Evolutionary conservation across 1,140 invertebrate species (phyloP).

Genomic region (Gryon sp.): DNA sequence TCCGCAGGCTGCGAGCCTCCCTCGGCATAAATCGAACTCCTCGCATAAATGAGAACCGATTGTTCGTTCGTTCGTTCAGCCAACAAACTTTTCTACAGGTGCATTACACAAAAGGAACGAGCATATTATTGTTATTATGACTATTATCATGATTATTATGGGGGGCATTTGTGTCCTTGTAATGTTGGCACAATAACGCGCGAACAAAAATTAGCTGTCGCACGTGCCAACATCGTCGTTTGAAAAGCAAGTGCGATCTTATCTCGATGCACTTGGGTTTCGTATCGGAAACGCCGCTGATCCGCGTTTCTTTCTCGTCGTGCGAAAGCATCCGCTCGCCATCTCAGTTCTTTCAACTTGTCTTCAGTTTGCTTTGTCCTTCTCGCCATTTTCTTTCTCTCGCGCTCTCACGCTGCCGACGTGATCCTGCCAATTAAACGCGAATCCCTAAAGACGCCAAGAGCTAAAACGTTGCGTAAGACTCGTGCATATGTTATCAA

Average conservation of each 20-base stretch:
- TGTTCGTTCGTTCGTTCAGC: no score
- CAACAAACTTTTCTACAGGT: no score
- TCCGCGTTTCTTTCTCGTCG: slow-evolving; percentile 14
- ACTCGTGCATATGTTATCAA: slow-evolving; percentile 24
- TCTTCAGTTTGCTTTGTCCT: not conserved
- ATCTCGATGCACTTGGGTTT: slow-evolving; percentile 31
- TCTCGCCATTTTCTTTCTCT: not conserved
- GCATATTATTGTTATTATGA: slow-evolving; percentile 30
- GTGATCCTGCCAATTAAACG: slow-evolving; percentile 23
- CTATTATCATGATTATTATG: no score
- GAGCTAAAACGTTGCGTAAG: slow-evolving; percentile 22
- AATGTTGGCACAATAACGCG: slow-evolving; percentile 42
- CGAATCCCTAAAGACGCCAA: slow-evolving; percentile 10
- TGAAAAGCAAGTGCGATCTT: slow-evolving; percentile 48
- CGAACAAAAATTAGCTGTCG: slow-evolving; percentile 49
- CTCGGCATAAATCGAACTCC: slow-evolving; percentile 3
- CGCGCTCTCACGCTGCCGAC: slow-evolving; percentile 3
- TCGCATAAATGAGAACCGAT: slow-evolving; percentile 32
- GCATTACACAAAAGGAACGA: slow-evolving; percentile 30
- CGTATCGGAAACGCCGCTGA: slow-evolving; percentile 31
- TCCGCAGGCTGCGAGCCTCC: slow-evolving; percentile 3
- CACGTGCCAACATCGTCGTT: slow-evolving; percentile 43
- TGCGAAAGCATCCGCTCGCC: not conserved
- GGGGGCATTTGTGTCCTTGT: slow-evolving; percentile 26
- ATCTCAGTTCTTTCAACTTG: not conserved